phyloP scores from a whole-genome alignment of 1,140 invertebrate species.

The Littorina saxatilis region DNA sequence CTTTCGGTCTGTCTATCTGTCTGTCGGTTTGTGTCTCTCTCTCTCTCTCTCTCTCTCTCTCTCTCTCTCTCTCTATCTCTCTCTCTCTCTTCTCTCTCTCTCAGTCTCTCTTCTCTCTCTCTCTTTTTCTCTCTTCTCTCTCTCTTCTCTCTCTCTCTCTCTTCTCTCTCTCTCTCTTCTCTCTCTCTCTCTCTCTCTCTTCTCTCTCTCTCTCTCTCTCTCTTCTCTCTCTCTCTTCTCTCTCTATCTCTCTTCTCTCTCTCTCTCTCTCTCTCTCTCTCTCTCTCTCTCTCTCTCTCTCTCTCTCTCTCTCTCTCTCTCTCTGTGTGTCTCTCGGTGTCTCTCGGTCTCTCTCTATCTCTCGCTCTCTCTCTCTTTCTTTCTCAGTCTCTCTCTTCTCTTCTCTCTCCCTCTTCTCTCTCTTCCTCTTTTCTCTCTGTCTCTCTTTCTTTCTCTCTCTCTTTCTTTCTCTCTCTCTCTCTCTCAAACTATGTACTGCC shows the following conservation, averaged over 20 bases:
- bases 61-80: too few relatives aligned
- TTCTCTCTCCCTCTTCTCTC: background rate
- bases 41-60: background rate
- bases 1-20: too few relatives aligned
- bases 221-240: background rate
- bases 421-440: too few relatives aligned
- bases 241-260: constrained; percentile 9
- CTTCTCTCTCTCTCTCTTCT: too few relatives aligned
- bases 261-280: constrained; percentile 25
- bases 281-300: background rate
- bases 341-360: too few relatives aligned
- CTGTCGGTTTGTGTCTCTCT: background rate
- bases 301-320: background rate
- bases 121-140: background rate
- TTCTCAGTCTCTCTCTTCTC: too few relatives aligned
- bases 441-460: too few relatives aligned
- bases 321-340: too few relatives aligned
- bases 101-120: background rate
- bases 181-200: background rate
- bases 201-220: background rate
- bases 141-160: background rate
- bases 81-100: too few relatives aligned
- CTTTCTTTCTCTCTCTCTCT: background rate
- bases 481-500: too few relatives aligned
- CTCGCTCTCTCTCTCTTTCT: too few relatives aligned